Evolutionary conservation across 2,888 invertebrate genomes (phyloP).

Genomic region (Drosophila melanocephala): DNA sequence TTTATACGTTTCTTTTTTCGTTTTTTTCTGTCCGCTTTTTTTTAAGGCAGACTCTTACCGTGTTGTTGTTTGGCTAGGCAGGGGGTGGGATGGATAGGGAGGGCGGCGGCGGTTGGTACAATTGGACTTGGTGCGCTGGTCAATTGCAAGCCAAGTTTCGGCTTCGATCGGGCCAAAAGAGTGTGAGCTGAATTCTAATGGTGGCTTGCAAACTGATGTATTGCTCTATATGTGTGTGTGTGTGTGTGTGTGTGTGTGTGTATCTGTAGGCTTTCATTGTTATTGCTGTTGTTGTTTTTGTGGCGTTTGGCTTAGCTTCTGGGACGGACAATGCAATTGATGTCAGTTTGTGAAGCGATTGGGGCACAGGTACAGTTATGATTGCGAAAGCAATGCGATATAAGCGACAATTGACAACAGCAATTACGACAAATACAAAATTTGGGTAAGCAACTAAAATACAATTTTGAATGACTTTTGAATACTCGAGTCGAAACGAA

Average conservation of each 20-base stretch:
- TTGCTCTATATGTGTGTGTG: not conserved
- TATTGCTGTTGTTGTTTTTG: slow-evolving; percentile 28
- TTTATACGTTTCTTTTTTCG: slow-evolving; percentile 37
- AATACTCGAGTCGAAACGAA: not conserved
- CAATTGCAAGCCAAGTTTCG: slow-evolving; percentile 78
- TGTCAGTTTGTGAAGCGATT: slow-evolving; percentile 40
- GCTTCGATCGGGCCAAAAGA: slow-evolving; percentile 27
- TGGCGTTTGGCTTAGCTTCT: slow-evolving; percentile 30
- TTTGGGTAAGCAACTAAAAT: not conserved
- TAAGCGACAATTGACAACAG: slow-evolving; percentile 1
- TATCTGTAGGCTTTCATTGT: slow-evolving; percentile 43
- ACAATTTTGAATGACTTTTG: not conserved
- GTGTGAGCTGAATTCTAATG: slow-evolving; percentile 45
- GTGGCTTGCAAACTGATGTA: slow-evolving; percentile 22
- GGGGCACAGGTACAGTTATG: slow-evolving; percentile 46
- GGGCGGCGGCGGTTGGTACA: slow-evolving; percentile 46
- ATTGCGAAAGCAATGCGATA: not conserved
- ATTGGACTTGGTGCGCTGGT: slow-evolving; percentile 74
- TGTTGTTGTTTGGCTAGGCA: not conserved
- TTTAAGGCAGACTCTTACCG: slow-evolving; percentile 32
- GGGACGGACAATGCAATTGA: slow-evolving; percentile 50
- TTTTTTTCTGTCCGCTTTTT: slow-evolving; percentile 3
- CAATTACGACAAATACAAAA: not conserved
- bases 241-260: slow-evolving; percentile 7
- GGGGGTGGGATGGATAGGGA: not conserved